Percentiles rank a stretch among this genome's conserved stretches.
Conservation (phyloP, 37 sponge, comb jelly and placozoan species). For the Corticium candelabrum region DNA sequence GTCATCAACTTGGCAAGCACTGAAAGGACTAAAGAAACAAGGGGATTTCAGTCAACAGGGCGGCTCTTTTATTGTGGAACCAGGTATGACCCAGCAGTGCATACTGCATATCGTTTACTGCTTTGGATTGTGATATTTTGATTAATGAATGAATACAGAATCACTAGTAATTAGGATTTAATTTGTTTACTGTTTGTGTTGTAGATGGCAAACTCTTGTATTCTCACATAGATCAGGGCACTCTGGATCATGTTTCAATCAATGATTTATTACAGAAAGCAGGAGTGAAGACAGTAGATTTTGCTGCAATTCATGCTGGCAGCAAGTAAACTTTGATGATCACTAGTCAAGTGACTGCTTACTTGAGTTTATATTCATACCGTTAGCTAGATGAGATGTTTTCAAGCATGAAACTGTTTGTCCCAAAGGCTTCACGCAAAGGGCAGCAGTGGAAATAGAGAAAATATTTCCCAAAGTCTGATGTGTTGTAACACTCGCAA, state of each 20-base stretch:
- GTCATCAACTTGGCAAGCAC: slow-evolving; percentile 8
- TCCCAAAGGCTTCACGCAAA: no score
- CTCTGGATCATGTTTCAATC: slow-evolving; percentile 33
- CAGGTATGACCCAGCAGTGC: slow-evolving; percentile 1
- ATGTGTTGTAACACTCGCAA: no score
- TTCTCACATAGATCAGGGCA: slow-evolving; percentile 26
- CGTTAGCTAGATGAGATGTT: no score
- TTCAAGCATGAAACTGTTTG: no score
- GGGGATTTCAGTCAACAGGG: slow-evolving; percentile 38
- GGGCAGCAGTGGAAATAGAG: no score
- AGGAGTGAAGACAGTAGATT: slow-evolving; percentile 18
- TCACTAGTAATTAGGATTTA: no score
- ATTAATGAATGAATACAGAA: no score
- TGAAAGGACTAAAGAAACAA: slow-evolving; percentile 19
- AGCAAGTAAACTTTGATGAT: neutral
- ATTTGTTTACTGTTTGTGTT: no score
- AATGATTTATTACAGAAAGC: slow-evolving; percentile 19
- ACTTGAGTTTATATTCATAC: no score
- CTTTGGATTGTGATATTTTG: neutral
- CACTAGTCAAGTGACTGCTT: no score
- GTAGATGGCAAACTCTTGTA: slow-evolving; percentile 7
- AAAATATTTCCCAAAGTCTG: no score
- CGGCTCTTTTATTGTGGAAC: slow-evolving; percentile 26
- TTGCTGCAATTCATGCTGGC: neutral
- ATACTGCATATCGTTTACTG: slow-evolving; percentile 8